Percentiles rank a stretch among this genome's conserved stretches.
Conservation (phyloP, 2,113 vertebrate species). For the Elachura formosa region DNA sequence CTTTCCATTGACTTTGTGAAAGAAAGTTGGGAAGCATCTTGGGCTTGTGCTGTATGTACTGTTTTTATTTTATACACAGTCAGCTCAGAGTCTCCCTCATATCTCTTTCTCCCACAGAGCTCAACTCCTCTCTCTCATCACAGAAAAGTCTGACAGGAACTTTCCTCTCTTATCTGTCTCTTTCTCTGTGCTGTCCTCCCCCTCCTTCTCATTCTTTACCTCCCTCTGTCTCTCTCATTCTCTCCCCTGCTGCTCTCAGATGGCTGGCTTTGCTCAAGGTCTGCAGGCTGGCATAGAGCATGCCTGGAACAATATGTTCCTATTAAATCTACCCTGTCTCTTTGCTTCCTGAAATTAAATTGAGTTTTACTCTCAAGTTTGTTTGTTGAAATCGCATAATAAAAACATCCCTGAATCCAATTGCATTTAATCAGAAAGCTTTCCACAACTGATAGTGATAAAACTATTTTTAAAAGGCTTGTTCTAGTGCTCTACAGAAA, state of each 20-base stretch:
- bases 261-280: constrained; percentile 33
- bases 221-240: constrained; percentile 5
- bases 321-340: constrained; percentile 48
- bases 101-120: neutral
- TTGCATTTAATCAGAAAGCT: constrained; percentile 33
- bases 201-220: constrained; percentile 4
- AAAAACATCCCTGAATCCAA: constrained; percentile 53
- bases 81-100: neutral
- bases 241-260: constrained; percentile 15
- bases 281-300: constrained; percentile 17
- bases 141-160: constrained; percentile 15
- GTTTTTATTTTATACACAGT: neutral
- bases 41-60: neutral
- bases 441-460: neutral
- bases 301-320: constrained; percentile 56
- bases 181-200: neutral
- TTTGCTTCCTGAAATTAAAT: constrained; percentile 62
- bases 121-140: constrained; percentile 3
- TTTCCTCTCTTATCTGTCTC: neutral
- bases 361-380: constrained; percentile 65
- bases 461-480: neutral
- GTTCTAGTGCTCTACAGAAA: neutral
- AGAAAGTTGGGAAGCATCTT: neutral
- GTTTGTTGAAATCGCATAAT: constrained; percentile 60
- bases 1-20: neutral